Evolutionary conservation across 2,113 vertebrate genomes (phyloP), one percentile per base, ranked within the genome.

Genomic region (Zosterops pallidus): DNA sequence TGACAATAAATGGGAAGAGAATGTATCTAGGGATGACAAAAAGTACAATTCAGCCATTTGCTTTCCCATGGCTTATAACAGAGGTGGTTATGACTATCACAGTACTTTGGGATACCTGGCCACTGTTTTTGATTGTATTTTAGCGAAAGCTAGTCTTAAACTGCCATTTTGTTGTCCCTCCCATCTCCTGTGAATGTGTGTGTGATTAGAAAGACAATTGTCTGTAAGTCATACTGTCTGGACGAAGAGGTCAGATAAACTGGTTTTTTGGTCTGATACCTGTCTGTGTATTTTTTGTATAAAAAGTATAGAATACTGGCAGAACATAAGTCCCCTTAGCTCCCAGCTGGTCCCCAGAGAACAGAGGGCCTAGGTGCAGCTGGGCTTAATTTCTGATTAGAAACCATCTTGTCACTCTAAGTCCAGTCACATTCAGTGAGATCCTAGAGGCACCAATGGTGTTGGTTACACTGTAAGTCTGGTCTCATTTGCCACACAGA

Each of bases 261-360:
- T 50, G 21, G 0, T 0, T 15, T 44, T 74, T 63, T 7, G n/a
- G 22, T 28, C n/a, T 70, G 47, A 84, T 39, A 49, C 14, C 3
- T 44, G 14, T 22, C 9, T 65, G 14, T 72, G 11, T 76, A 5
- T n/a, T 53, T 82, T 64, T 60, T 82, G 39, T 28, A 22, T 12
- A 25, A 28, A 59, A 52, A 44, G 14, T 33, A 74, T 2, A 39
- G 53, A 44, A 50, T 26, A 50, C 9, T 37, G 44, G 25, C 19
- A 72, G 76, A 75, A 68, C 53, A 68, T 18, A 83, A 53, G 53
- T 17, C 7, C 4, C 11, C 16, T 52, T 46, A 9, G 19, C 44
- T 74, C 49, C 37, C 52, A 46, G 9, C 26, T 28, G 15, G 23
- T 52, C 10, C 23, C 20, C 19, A 52, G 37, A 39, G 19, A 81